phyloP scores from a whole-genome alignment of 2,888 invertebrate genomes.

The Odontothrips loti region DNA sequence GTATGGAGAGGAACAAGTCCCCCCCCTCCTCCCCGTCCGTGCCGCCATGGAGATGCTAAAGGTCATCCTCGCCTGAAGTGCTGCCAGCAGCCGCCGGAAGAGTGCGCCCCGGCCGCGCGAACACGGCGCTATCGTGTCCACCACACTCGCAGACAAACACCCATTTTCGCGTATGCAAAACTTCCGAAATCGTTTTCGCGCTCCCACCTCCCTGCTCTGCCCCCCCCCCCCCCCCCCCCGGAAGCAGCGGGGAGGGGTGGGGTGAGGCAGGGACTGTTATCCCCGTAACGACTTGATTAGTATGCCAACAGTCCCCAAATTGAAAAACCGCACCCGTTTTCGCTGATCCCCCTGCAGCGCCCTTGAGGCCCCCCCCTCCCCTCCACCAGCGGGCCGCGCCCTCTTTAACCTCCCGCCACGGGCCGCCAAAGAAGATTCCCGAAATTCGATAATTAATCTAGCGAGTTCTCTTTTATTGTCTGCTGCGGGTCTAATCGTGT shows the following conservation, averaged over 20 bases:
- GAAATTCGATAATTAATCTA: slow-evolving; percentile 26
- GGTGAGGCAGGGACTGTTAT: background rate
- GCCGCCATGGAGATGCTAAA: background rate
- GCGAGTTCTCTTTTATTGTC: slow-evolving; percentile 16
- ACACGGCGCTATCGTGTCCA: no score
- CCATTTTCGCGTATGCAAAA: no score
- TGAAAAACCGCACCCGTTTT: slow-evolving; percentile 2
- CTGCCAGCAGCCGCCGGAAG: background rate
- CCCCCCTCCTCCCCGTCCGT: background rate
- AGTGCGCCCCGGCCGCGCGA: background rate
- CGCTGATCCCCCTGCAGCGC: background rate
- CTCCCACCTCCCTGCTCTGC: no score
- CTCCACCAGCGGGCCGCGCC: no score
- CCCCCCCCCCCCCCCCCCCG: no score
- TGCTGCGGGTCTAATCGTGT: slow-evolving; percentile 31
- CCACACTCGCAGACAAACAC: no score
- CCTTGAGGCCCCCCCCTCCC: background rate
- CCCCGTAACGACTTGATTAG: background rate
- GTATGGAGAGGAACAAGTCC: no score
- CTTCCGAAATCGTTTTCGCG: no score
- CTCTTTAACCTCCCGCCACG: background rate
- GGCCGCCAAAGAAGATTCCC: background rate
- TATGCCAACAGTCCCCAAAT: background rate
- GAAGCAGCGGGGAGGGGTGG: background rate
- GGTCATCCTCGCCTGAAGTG: background rate